Percentiles rank a stretch among this genome's conserved stretches.
Conservation (phyloP, 2,113 vertebrate species). For the Typhlomys cinereus region DNA sequence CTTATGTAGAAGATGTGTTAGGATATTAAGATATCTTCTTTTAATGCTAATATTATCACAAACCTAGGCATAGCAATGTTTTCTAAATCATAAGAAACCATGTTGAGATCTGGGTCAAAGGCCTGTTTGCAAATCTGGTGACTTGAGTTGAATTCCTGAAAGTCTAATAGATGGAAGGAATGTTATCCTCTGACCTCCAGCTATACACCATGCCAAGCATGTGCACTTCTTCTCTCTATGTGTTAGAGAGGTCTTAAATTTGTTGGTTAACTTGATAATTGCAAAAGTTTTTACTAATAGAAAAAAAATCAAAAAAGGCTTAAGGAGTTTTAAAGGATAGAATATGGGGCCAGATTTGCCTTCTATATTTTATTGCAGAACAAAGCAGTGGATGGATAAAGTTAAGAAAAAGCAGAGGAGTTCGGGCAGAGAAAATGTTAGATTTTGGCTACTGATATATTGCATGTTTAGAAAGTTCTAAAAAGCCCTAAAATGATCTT, state of each 20-base stretch:
- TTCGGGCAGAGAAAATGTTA: neutral
- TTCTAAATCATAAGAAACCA: neutral
- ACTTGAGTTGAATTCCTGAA: too few species aligned
- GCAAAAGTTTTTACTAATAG: too few species aligned
- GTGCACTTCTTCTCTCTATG: too few species aligned
- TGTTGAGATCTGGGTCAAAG: neutral
- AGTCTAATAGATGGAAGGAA: too few species aligned
- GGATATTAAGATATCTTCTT: neutral
- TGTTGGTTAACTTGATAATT: too few species aligned
- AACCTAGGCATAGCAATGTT: neutral
- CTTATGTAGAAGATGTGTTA: neutral
- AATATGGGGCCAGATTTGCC: neutral
- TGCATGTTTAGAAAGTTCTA: neutral
- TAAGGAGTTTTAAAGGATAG: neutral
- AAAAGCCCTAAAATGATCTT: neutral
- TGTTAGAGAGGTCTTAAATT: too few species aligned
- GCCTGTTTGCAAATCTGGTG: too few species aligned
- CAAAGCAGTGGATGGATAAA: neutral
- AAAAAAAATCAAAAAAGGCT: neutral
- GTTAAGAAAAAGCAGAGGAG: neutral
- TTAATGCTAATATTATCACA: neutral
- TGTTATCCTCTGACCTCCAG: too few species aligned
- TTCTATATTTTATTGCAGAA: neutral
- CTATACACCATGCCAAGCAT: too few species aligned
- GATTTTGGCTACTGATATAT: neutral